Evolutionary conservation across 2,888 invertebrate species (phyloP).

Genomic region (Plutella xylostella): DNA sequence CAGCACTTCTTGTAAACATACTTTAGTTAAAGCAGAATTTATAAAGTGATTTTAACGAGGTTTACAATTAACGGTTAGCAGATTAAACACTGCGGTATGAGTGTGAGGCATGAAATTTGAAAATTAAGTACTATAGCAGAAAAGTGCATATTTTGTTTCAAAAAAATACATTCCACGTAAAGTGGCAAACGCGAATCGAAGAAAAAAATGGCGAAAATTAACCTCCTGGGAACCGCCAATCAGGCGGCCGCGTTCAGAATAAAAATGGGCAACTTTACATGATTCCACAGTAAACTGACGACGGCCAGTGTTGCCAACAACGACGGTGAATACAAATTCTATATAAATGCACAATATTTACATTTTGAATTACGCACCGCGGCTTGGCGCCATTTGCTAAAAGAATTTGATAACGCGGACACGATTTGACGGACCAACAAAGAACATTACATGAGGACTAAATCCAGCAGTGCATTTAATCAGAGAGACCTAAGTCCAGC

Average conservation of each 20-base stretch:
- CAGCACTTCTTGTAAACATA: slow-evolving; percentile 42
- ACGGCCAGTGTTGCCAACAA: slow-evolving; percentile 46
- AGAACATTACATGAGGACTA: too few species aligned
- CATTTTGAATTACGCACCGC: slow-evolving; percentile 64
- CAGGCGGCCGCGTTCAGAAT: slow-evolving; percentile 53
- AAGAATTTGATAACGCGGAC: too few species aligned
- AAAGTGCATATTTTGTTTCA: too few species aligned
- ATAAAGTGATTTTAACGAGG: slow-evolving; percentile 37
- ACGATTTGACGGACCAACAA: too few species aligned
- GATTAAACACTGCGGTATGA: neutral
- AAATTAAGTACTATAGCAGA: too few species aligned
- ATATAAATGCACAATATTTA: slow-evolving; percentile 64
- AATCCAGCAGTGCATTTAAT: too few species aligned
- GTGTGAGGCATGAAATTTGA: neutral
- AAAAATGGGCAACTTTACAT: slow-evolving; percentile 63
- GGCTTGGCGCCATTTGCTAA: slow-evolving; percentile 31
- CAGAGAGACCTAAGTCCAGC: too few species aligned
- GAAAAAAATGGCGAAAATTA: slow-evolving; percentile 48
- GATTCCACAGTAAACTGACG: slow-evolving; percentile 58
- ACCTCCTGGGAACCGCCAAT: slow-evolving; percentile 65
- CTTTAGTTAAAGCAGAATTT: slow-evolving; percentile 29
- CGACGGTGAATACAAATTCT: slow-evolving; percentile 61
- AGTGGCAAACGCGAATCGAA: neutral
- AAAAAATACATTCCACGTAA: neutral
- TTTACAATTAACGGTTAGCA: neutral